phyloP scores from a whole-genome alignment of 2,113 vertebrate genomes.

The Phalacrocorax brasilianus region DNA sequence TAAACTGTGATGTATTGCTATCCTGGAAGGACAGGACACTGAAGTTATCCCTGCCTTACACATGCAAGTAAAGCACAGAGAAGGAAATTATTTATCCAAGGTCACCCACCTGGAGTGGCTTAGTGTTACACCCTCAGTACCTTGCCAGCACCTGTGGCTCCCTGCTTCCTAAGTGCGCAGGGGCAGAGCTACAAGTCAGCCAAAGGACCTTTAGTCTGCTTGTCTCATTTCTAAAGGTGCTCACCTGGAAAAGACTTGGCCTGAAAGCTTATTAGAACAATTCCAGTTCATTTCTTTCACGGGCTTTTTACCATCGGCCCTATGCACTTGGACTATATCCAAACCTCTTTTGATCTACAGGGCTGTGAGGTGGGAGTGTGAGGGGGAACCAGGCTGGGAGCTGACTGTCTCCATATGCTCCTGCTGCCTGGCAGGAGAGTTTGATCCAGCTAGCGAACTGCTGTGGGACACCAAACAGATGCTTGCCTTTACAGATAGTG shows the following conservation, averaged over 20 bases:
- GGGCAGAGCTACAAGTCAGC: not conserved
- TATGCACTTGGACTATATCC: conserved; percentile 5
- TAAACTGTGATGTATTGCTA: not conserved
- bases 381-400: conserved; percentile 31
- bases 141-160: not conserved
- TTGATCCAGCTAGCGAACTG: not conserved
- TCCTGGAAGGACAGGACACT: not conserved
- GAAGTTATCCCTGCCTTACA: not conserved
- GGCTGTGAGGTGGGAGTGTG: conserved; percentile 52
- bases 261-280: conserved; percentile 16
- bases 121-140: not conserved
- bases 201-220: not conserved
- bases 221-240: not conserved
- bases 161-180: not conserved
- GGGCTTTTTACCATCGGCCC: conserved; percentile 23
- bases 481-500: not conserved
- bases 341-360: conserved; percentile 8
- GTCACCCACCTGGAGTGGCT: not conserved
- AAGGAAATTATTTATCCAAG: not conserved
- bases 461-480: conserved; percentile 6
- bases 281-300: conserved; percentile 13
- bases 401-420: conserved; percentile 54
- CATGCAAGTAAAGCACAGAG: not conserved
- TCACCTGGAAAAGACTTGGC: not conserved
- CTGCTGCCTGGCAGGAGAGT: conserved; percentile 12